A percentile compares a stretch with the other conserved stretches of the same genome.
Evolutionary conservation across 2,113 vertebrate species (phyloP).

Genomic region (Phodopus roborovskii): DNA sequence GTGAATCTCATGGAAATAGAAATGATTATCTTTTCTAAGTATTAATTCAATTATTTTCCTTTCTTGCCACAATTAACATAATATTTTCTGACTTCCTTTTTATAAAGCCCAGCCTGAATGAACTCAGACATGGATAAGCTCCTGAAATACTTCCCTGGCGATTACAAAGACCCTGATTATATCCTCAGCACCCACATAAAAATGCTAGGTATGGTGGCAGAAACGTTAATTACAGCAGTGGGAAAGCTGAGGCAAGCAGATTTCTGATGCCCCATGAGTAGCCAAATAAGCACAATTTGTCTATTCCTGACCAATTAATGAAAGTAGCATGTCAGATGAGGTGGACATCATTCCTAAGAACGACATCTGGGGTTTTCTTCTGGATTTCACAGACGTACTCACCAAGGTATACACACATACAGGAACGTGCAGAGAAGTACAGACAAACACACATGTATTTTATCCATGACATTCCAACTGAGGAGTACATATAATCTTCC

Average conservation of each 20-base stretch:
- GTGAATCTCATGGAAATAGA: neutral
- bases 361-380: neutral
- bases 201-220: neutral
- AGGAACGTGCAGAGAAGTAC: neutral
- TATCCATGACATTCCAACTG: neutral
- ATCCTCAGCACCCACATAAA: neutral
- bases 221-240: neutral
- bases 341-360: neutral
- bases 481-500: neutral
- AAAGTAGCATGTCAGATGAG: neutral
- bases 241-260: neutral
- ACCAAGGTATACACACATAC: neutral
- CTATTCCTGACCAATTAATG: neutral
- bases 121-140: too few species aligned
- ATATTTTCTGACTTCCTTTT: neutral
- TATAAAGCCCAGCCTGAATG: neutral
- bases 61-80: neutral
- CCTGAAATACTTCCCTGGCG: neutral
- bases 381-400: neutral
- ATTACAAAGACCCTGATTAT: neutral
- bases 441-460: neutral
- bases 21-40: neutral
- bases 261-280: neutral
- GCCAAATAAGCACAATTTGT: neutral
- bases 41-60: neutral